phyloP scores from a whole-genome alignment of 2,888 invertebrate genomes.

The Quadroppia sp. region DNA sequence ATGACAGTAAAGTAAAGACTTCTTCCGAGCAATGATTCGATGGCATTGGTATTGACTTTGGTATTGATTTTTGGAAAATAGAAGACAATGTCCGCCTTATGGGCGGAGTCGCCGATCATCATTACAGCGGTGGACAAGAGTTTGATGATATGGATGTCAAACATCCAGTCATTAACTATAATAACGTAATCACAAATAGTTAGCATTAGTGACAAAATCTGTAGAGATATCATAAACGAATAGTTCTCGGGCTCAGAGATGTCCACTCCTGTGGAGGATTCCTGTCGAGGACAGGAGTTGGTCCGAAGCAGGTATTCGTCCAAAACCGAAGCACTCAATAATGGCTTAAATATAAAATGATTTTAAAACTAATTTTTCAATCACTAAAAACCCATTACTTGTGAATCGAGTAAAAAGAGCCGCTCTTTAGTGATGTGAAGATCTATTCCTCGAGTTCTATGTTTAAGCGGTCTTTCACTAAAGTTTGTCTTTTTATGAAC shows the following conservation, averaged over 20 bases:
- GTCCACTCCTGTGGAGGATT: slow-evolving; percentile 37
- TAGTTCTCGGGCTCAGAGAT: slow-evolving; percentile 43
- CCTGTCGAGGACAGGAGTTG: not conserved
- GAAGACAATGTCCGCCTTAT: slow-evolving; percentile 40
- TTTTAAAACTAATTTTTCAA: not conserved
- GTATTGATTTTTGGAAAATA: slow-evolving; percentile 33
- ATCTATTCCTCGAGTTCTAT: slow-evolving; percentile 43
- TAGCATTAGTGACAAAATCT: slow-evolving; percentile 43
- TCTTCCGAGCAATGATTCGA: slow-evolving; percentile 38
- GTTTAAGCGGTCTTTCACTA: slow-evolving; percentile 34
- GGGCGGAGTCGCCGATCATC: slow-evolving; percentile 43
- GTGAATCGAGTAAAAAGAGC: slow-evolving; percentile 42
- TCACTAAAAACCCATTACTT: slow-evolving; percentile 28
- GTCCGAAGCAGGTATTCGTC: slow-evolving; percentile 42
- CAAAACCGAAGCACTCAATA: slow-evolving; percentile 44
- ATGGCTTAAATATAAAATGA: slow-evolving; percentile 36
- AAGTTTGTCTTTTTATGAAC: slow-evolving; percentile 32
- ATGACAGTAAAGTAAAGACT: slow-evolving; percentile 30
- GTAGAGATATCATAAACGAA: slow-evolving; percentile 43
- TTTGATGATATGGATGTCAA: slow-evolving; percentile 45
- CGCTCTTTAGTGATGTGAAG: slow-evolving; percentile 43
- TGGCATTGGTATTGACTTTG: not conserved
- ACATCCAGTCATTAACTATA: slow-evolving; percentile 41
- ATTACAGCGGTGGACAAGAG: slow-evolving; percentile 44
- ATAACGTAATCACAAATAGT: slow-evolving; percentile 44